Evolutionary conservation across 2,888 invertebrate genomes (phyloP), one percentile per base, ranked within the genome.

Genomic region (Graphium colonna): DNA sequence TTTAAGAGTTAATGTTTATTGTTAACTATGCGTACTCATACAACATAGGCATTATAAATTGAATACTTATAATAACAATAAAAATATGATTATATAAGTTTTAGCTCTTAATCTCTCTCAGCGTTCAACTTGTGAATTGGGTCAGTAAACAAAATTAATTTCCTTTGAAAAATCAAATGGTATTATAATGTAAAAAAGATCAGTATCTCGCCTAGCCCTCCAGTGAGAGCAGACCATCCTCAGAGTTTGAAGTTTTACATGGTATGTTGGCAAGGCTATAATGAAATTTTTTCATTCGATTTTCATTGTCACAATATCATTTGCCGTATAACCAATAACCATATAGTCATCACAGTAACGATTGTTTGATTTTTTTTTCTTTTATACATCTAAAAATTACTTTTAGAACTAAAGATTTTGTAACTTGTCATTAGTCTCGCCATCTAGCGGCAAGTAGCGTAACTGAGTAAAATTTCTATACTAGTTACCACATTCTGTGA

Each of bases 241-340:
- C 81, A 79, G 77, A 73, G 82, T 77, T 73, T 78, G 79, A 82
- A 79, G 77, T 73, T 67, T 71, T 73, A 75, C 73, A 73, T 73
- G 76, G 75, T 81, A 79, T 77, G 74, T 73, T 82, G 81, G 84
- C 85, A 85, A 86, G 84, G 82, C 75, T 79, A 67, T 64, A 55
- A 56, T 61, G 61, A 68, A 61, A 53, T 66, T 61, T n/a, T 56
- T 63, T 13, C 7, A 8, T 3, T 49, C 33, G 28, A 39, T 36
- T 26, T n/a, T 21, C 55, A 59, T 57, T 60, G 66, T 60, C 57
- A 40, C 41, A 46, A 44, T 46, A 39, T 45, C 36, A 42, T 31
- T 16, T 48, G 54, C 59, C 53, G 52, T 42, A 56, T 52, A 58
- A 58, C 60, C 21, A 5, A 51, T 50, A 54, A 58, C 4, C 40